Evolutionary conservation across 2,888 invertebrate species (phyloP), one percentile per base, ranked within the genome.

Genomic region (Tenthredo mesomela): DNA sequence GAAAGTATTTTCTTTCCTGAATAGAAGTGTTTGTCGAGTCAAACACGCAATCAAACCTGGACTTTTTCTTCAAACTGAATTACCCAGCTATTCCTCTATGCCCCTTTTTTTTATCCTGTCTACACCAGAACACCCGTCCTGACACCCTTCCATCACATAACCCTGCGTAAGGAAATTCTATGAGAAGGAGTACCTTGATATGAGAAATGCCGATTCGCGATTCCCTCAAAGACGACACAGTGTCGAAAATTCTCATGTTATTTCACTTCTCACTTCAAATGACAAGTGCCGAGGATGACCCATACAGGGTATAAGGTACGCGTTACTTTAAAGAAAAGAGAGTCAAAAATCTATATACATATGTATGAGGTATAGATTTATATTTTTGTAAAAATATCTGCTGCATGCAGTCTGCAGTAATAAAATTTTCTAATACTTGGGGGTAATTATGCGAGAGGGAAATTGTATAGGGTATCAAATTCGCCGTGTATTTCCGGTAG

Each of bases 31-130:
- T 90, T 88, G 88, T 89, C 88, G 89, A 89, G 87, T 86, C 87
- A 87, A 86, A 86, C 88, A 87, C 86, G 90, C 90, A 89, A 89
- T 89, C 89, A 89, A 89, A 89, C 88, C 89, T 89, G 87, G 88
- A 88, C 88, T 90, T 90, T 89, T 89, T 90, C 88, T 88, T 84
- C 85, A 87, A 90, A 90, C 88, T 90, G 89, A 88, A 89, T 90
- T 90, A 88, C 84, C 82, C 75, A 71, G 54, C 54, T 33, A 83
- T 80, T 82, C 82, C 67, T 61, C 47, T 47, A 80, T 82, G 9
- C 47, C 82, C 54, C 67, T 47, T 29, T 40, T 12, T 37, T 18
- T 7, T n/a, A 7, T 25, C 40, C 40, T 40, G 61, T 33, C 25
- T 25, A 25, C 61, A 12, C 9, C 71, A 18, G 47, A 21, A 47